phyloP scores from a whole-genome alignment of 2,888 invertebrate genomes.

The Drosophila mercatorum region DNA sequence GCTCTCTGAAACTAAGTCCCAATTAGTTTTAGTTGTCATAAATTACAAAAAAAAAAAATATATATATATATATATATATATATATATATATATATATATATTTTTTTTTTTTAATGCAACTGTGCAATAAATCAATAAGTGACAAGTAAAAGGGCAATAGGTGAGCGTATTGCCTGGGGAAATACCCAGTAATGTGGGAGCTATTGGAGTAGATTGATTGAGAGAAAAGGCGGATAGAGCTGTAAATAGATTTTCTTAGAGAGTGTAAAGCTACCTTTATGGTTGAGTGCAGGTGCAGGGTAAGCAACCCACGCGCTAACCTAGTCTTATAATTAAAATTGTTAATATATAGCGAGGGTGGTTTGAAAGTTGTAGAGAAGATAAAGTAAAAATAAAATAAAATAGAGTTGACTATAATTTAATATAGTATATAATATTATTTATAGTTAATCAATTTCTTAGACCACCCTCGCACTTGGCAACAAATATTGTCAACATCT shows the following conservation, averaged over 20 bases:
- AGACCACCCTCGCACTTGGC: background rate
- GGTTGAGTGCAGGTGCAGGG: background rate
- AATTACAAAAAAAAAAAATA: background rate
- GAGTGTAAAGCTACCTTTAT: background rate
- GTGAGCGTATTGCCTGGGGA: background rate
- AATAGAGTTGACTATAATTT: too few relatives aligned
- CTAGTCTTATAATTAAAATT: background rate
- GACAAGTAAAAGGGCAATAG: background rate
- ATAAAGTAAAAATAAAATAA: too few relatives aligned
- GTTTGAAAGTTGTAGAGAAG: background rate
- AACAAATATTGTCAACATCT: background rate
- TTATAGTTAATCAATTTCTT: background rate
- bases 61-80: background rate
- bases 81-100: background rate
- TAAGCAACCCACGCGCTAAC: background rate
- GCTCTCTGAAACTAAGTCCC: conserved; percentile 4
- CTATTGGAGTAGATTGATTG: background rate
- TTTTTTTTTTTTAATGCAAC: conserved; percentile 16
- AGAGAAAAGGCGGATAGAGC: background rate
- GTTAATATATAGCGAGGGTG: background rate
- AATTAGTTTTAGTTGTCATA: conserved; percentile 32
- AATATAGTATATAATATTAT: too few relatives aligned
- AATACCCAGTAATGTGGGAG: conserved; percentile 3
- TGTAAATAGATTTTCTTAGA: background rate
- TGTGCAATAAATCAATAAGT: conserved; percentile 39